Conservation (phyloP, 2,888 invertebrate species). For the Cosmia trapezina region DNA sequence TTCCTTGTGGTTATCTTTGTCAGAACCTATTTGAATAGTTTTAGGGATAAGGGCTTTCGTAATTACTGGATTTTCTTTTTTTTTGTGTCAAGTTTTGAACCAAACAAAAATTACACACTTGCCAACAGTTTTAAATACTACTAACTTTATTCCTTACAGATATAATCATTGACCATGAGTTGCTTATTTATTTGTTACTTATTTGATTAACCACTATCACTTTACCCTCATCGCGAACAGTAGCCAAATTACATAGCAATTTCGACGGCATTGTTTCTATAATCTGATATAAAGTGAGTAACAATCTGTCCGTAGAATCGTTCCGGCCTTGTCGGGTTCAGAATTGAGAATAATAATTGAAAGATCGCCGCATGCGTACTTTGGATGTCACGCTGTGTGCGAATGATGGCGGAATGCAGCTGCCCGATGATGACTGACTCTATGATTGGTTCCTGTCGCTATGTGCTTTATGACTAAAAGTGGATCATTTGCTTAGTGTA, state of each 20-base stretch:
- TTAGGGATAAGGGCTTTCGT: background rate
- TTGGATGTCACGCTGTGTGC: slow-evolving; percentile 80
- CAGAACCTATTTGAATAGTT: background rate
- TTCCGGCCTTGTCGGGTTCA: slow-evolving; percentile 80
- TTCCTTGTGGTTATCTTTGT: background rate
- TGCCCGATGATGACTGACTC: slow-evolving; percentile 63
- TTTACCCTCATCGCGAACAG: slow-evolving; percentile 63
- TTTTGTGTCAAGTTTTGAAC: background rate
- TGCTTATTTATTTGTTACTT: slow-evolving; percentile 49
- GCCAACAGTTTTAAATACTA: slow-evolving; percentile 17
- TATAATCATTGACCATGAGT: slow-evolving; percentile 50
- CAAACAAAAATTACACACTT: slow-evolving; percentile 3
- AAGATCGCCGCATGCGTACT: slow-evolving; percentile 80
- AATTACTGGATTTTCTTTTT: background rate
- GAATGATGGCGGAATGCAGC: slow-evolving; percentile 77
- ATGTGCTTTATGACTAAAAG: slow-evolving; percentile 62
- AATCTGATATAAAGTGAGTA: slow-evolving; percentile 76
- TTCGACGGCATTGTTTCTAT: slow-evolving; percentile 69
- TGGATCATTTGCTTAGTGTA: slow-evolving; percentile 55
- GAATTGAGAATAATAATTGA: slow-evolving; percentile 87
- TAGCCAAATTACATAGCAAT: slow-evolving; percentile 70
- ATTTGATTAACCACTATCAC: slow-evolving; percentile 62
- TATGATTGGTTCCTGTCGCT: slow-evolving; percentile 70
- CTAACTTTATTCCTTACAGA: slow-evolving; percentile 40
- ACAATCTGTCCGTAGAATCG: slow-evolving; percentile 75